Percentiles rank a stretch among this genome's conserved stretches.
Evolutionary conservation across 2,888 invertebrate species (phyloP).

Genomic region (Dynastes maya): DNA sequence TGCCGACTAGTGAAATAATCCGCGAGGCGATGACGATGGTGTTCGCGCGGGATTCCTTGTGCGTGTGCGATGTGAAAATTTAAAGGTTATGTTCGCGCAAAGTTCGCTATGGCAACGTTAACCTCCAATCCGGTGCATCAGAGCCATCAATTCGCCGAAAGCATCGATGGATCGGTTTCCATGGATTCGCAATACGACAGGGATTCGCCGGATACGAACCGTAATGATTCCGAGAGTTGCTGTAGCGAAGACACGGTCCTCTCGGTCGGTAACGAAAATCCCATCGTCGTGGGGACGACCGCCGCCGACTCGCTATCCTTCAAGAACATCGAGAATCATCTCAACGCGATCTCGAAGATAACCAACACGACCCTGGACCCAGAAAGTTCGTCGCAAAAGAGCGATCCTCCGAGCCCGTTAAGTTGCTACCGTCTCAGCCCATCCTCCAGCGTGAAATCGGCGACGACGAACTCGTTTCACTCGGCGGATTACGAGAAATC

Average conservation of each 20-base stretch:
- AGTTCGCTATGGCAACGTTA: slow-evolving; percentile 56
- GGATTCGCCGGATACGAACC: slow-evolving; percentile 60
- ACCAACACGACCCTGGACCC: slow-evolving; percentile 71
- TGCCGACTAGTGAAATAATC: background rate
- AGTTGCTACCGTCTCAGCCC: slow-evolving; percentile 64
- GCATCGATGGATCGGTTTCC: slow-evolving; percentile 66
- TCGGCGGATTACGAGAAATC: slow-evolving; percentile 61
- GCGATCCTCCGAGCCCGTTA: slow-evolving; percentile 62
- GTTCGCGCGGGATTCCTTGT: background rate
- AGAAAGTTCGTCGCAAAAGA: slow-evolving; percentile 56
- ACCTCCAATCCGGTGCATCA: slow-evolving; percentile 60
- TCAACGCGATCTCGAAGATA: slow-evolving; percentile 80
- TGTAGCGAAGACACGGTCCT: slow-evolving; percentile 86
- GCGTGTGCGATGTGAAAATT: slow-evolving; percentile 36
- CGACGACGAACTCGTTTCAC: slow-evolving; percentile 56
- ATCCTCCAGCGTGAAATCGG: slow-evolving; percentile 65
- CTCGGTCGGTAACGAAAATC: slow-evolving; percentile 86
- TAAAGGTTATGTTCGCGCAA: background rate
- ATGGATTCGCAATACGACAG: slow-evolving; percentile 67
- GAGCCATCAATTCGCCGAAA: slow-evolving; percentile 64
- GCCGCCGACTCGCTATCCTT: slow-evolving; percentile 71
- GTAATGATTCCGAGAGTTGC: slow-evolving; percentile 74
- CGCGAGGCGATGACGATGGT: background rate
- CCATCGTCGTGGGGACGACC: slow-evolving; percentile 59
- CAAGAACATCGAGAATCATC: slow-evolving; percentile 79